These are phyloP conservation scores for Leptopilina drosophilae DNA, from an alignment of 2,888 invertebrate species.

Conservation along the genomic window DNA sequence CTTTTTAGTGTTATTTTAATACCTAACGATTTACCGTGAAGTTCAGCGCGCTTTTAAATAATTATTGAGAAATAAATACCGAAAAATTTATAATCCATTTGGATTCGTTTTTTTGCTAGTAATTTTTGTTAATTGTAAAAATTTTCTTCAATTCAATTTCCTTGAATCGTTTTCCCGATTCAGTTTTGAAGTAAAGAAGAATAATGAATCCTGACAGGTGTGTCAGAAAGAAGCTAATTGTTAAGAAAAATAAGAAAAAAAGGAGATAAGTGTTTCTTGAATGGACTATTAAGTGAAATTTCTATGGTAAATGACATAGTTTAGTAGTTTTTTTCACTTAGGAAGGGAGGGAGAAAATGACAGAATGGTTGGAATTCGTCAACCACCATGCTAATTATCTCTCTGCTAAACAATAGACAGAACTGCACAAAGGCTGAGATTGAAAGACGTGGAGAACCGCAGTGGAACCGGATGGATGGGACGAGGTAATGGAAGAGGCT, in stretches of 20 bases:
- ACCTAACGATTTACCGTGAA: no score
- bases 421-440: conserved; percentile 35
- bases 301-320: conserved; percentile 3
- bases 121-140: no score
- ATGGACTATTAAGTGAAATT: not conserved
- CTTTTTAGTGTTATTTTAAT: no score
- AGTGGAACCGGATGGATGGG: conserved; percentile 43
- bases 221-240: not conserved
- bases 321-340: conserved; percentile 12
- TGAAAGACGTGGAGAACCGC: conserved; percentile 35
- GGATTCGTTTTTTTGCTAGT: no score
- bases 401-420: conserved; percentile 49
- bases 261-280: not conserved
- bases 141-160: no score
- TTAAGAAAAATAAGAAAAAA: not conserved
- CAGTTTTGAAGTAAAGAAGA: no score
- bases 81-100: no score
- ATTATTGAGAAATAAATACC: no score
- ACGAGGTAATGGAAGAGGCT: conserved; percentile 53
- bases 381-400: conserved; percentile 50
- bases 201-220: not conserved
- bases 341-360: not conserved
- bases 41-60: no score
- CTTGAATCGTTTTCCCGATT: no score
- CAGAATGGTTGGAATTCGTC: conserved; percentile 39